Evolutionary conservation across 2,797 vertebrate species (phyloP).

Genomic region (Phoxinus dragarum): DNA sequence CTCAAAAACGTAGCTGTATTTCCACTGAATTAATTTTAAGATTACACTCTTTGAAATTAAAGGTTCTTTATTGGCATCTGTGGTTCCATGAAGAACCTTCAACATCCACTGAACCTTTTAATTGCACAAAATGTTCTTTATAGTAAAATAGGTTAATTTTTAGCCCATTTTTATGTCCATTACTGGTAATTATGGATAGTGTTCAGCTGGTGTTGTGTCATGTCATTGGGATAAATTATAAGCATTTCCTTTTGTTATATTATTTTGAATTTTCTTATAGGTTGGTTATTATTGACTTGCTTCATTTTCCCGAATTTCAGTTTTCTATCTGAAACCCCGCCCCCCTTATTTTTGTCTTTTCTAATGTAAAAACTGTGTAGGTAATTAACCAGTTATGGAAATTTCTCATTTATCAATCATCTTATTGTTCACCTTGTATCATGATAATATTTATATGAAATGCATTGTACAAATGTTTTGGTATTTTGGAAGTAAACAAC

Average conservation of each 20-base stretch:
- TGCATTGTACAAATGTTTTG: slow-evolving; percentile 5
- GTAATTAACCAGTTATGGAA: neutral
- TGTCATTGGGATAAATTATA: neutral
- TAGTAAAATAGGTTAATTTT: neutral
- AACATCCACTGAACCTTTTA: neutral
- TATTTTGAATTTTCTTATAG: neutral
- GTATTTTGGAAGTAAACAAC: slow-evolving; percentile 13
- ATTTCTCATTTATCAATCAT: neutral
- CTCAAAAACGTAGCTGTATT: neutral
- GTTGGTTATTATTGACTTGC: slow-evolving; percentile 6
- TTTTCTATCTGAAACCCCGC: neutral
- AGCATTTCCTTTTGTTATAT: neutral
- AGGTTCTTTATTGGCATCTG: neutral
- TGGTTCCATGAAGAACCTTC: neutral
- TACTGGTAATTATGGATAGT: neutral
- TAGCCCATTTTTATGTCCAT: neutral
- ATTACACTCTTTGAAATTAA: neutral
- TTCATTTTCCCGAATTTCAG: neutral
- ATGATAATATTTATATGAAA: slow-evolving; percentile 20
- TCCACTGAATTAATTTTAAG: neutral
- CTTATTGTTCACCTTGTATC: slow-evolving; percentile 1
- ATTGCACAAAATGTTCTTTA: neutral
- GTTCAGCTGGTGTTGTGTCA: slow-evolving; percentile 8
- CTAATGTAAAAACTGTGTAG: slow-evolving; percentile 1
- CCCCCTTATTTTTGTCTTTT: neutral